Base-by-base conservation (phyloP, 2,888 invertebrate species). In the Stratiomys singularior region DNA sequence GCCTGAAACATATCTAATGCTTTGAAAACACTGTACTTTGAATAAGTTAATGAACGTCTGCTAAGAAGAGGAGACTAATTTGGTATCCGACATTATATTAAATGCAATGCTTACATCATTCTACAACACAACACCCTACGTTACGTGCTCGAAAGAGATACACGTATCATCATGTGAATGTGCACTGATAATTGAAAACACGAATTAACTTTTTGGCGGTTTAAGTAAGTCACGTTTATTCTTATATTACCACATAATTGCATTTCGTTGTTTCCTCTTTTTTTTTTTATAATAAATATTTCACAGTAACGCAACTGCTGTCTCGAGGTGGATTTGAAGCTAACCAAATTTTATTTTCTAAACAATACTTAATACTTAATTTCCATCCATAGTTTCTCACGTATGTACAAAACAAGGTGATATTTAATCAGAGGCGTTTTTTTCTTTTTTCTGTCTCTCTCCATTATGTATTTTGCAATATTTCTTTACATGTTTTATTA, bases 321-420 rank as follows among this genome's bases (percentile, higher is more conserved):
- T 37, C 21, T 60, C 60, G 60, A 25, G 60, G 60, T 60, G 60
- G 60, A 60, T 60, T 25, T 60, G 60, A 25, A 60, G 60, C 60
- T 60, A 60, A 23, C 11, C 25, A 23, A 56, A n/a, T 60, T 23
- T 60, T 9, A 18, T 60, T 60, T 60, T 9, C 13, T 60, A 18
- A 37, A 5, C 37, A 5, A 37, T 37, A 37, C 37, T 37, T 5
- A 5, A 7, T 13, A 52, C 9, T 37, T 37, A 37, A 5, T 37
- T 37, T 9, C 9, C 37, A 37, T 37, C 3, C 9, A 37, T 37
- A n/a, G 37, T 37, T 5, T 37, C 9, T 37, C 37, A 37, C n/a
- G n/a, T n/a, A 37, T 37, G 5, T 5, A 37, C 3, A 37, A 9
- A 37, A 37, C 3, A 37, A 3, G 9, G 37, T 9, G 37, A 37